Evolutionary conservation across 2,797 vertebrate species (phyloP), one percentile per base, ranked within the genome.

Genomic region (Microctenopoma steveboyesi): DNA sequence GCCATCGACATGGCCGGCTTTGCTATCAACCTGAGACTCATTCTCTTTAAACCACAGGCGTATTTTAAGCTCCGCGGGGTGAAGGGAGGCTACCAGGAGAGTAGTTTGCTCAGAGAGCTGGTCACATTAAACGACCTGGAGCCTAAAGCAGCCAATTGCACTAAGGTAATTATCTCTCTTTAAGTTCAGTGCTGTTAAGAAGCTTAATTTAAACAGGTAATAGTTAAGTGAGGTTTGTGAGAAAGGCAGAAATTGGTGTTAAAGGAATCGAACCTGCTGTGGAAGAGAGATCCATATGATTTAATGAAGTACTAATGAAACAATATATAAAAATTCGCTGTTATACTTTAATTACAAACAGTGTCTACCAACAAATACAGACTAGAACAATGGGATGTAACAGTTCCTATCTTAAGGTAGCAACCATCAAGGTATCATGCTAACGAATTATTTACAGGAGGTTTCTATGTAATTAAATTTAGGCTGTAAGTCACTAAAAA

Each of bases 1-100:
- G 98, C 97, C 35, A 99, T 99, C n/a, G 98, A 99, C 95, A 99
- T 99, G 98, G 98, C 97, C 0, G 98, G 98, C 27, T 99, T 99
- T 9, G 96, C 97, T 0, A 95, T 99, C 90, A 99, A 98, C 93
- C 93, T 99, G 75, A 86, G 96, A 16, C 96, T 99, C 68, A 96
- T 99, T 65, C 96, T 99, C 35, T 96, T 97, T 90, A 94, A 98
- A 85, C 95, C 95, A 15, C 97, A 99, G 93, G 97, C 98, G 2
- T 99, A 99, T 90, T 99, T 99, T 91, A 98, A 98, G 82, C 94
- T 99, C 51, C 96, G 97, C 0, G 98, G 98, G 0, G 97, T 99
- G 61, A 99, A 99, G 83, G 97, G 96, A 2, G 98, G 98, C 72
- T 99, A 99, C 90, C 98, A 99, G 87, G 98, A 99, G 88, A 99